Base-by-base conservation (phyloP, 2,888 invertebrate species). In the Synergus japonicus region DNA sequence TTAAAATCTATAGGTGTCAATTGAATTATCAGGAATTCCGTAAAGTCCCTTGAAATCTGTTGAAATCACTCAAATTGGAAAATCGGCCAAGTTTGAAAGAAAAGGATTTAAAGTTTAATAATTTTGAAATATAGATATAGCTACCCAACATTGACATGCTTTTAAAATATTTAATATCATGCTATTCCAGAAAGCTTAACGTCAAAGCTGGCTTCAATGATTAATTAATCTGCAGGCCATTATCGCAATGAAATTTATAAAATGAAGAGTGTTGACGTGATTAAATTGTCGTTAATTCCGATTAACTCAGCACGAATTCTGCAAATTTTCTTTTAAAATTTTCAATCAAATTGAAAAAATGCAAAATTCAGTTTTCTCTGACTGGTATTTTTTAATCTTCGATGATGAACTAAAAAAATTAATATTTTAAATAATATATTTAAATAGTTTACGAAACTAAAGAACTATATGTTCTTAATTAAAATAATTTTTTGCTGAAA, bases 151-250 rank as follows among this genome's bases (percentile, higher is more conserved):
- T 9, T 18, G 2, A 4, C 2, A 54, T 2, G n/a, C 0, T 18
- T 58, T 18, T 9, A n/a, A 18, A n/a, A 9, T 9, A 18, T 58
- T 58, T 2, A 18, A 9, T n/a, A 54, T n/a, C n/a, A n/a, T 54
- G 54, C 54, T n/a, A n/a, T 54, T 54, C 54, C n/a, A 8, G 54
- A 54, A 54, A 54, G n/a, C 54, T n/a, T 54, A 54, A 54, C 54
- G 54, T 54, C 54, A 54, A 8, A n/a, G 2, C 54, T 2, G 5
- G n/a, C 49, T 54, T 8, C 7, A 54, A 54, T 54, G 54, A 54
- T 54, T 54, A 54, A 54, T n/a, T 54, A 54, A 54, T 54, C n/a
- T n/a, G 8, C 5, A 54, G 54, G 54, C n/a, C 54, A 54, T 54
- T n/a, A 54, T 54, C 54, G n/a, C n/a, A 54, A n/a, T 54, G n/a